phyloP scores from a whole-genome alignment of 2,113 vertebrate genomes.

The Sinocyclocheilus grahami region DNA sequence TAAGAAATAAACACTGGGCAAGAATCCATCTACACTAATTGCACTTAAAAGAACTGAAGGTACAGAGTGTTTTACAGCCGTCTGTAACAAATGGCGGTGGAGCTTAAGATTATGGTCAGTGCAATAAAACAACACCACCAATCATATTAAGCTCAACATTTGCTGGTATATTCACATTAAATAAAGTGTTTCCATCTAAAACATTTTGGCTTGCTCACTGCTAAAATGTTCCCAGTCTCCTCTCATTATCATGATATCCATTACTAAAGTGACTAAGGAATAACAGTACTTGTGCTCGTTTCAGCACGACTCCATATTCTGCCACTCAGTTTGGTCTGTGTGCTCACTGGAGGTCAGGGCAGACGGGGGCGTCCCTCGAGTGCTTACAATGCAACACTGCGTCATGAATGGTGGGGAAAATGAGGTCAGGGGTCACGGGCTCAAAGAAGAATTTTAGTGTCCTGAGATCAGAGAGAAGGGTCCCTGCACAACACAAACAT shows the following conservation, averaged over 20 bases:
- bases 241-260: neutral
- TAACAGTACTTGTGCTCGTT: neutral
- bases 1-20: neutral
- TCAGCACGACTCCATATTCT: neutral
- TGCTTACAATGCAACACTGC: conserved; percentile 82
- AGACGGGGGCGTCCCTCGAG: neutral
- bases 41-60: conserved; percentile 36
- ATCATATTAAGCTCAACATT: neutral
- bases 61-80: neutral
- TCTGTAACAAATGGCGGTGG: neutral
- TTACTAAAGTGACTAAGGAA: neutral
- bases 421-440: conserved; percentile 69
- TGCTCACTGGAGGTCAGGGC: neutral
- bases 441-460: conserved; percentile 84
- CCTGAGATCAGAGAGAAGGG: conserved; percentile 80
- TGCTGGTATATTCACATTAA: neutral
- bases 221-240: neutral
- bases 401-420: conserved; percentile 89
- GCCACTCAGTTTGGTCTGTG: neutral
- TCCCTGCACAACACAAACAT: conserved; percentile 71
- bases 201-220: neutral
- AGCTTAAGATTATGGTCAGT: neutral
- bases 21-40: conserved; percentile 25
- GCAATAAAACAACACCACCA: neutral
- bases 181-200: neutral